These are phyloP conservation scores for Acanthurus leucopareius DNA, from an alignment of 2,797 vertebrate genomes.

Conservation along the genomic window DNA sequence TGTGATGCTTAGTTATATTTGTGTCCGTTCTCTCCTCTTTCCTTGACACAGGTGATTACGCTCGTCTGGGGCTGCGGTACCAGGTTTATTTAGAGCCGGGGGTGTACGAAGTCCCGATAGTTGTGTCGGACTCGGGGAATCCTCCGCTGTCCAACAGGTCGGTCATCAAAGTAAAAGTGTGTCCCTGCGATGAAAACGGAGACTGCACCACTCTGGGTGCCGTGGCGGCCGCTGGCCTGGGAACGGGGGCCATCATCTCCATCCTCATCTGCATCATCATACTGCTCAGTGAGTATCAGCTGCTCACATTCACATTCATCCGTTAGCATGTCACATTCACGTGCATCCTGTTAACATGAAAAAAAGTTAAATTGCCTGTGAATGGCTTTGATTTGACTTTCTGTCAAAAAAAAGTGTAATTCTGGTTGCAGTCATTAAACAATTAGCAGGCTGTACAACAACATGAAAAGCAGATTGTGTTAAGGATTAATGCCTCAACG, in stretches of 20 bases:
- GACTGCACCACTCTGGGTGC: conserved; percentile 94
- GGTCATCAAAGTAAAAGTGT: conserved; percentile 95
- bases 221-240: conserved; percentile 91
- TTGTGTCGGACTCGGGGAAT: conserved; percentile 94
- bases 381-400: conserved; percentile 35
- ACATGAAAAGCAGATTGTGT: conserved; percentile 55
- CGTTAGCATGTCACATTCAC: neutral
- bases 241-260: conserved; percentile 94
- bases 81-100: conserved; percentile 92
- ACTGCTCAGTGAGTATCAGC: conserved; percentile 90
- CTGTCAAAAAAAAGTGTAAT: conserved; percentile 19
- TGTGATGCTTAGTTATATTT: neutral
- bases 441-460: conserved; percentile 53
- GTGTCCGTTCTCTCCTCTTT: neutral
- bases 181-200: conserved; percentile 92
- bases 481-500: conserved; percentile 58
- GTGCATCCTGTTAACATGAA: neutral
- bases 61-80: conserved; percentile 90
- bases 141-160: conserved; percentile 93
- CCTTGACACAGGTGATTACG: conserved; percentile 88
- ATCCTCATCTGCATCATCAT: conserved; percentile 95
- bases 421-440: conserved; percentile 45
- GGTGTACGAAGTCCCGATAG: conserved; percentile 92
- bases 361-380: conserved; percentile 14
- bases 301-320: neutral